phyloP scores from a whole-genome alignment of 2,113 vertebrate species.

The Falcunculus frontatus region DNA sequence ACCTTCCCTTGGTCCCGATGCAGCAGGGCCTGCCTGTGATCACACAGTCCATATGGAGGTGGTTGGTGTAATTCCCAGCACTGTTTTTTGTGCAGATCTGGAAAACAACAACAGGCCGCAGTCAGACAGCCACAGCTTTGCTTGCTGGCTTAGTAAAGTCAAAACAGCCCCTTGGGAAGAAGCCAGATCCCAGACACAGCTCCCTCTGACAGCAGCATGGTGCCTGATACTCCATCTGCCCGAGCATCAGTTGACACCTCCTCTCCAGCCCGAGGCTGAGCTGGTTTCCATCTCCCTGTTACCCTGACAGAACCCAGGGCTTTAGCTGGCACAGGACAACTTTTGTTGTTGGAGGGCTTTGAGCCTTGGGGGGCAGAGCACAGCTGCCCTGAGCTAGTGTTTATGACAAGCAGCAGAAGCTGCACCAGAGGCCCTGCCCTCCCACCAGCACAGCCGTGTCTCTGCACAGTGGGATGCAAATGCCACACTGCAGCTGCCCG shows the following conservation, averaged over 20 bases:
- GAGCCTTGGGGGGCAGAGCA: not conserved
- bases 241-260: not conserved
- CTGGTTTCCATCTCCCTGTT: not conserved
- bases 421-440: not conserved
- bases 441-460: not conserved
- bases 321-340: not conserved
- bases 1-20: constrained; percentile 98
- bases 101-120: not conserved
- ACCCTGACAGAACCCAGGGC: not conserved
- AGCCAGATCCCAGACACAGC: not conserved
- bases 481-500: not conserved
- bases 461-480: not conserved
- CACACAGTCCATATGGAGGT: constrained; percentile 94
- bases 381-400: not conserved
- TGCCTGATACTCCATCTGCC: not conserved
- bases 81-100: constrained; percentile 96
- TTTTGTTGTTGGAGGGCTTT: not conserved
- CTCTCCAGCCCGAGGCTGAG: not conserved
- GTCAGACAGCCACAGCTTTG: not conserved
- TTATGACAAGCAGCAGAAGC: not conserved
- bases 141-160: not conserved
- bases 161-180: not conserved
- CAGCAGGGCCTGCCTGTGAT: constrained; percentile 97
- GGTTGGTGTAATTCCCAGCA: constrained; percentile 93
- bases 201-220: not conserved